Percentiles rank a stretch among this genome's conserved stretches.
Conservation (phyloP, 1,140 invertebrate genomes). For the Halesus radiatus region DNA sequence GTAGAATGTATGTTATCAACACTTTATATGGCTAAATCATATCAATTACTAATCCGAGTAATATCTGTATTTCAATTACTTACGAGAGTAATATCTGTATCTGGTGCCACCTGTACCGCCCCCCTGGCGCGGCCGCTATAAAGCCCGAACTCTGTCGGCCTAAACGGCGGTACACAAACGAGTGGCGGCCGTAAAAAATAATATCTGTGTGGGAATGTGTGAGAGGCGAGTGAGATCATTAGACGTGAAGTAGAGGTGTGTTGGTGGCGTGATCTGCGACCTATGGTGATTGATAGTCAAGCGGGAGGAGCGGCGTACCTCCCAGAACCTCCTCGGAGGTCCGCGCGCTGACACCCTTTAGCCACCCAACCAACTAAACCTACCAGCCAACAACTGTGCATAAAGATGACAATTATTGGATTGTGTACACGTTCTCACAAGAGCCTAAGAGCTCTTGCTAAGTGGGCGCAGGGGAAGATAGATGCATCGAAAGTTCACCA, state of each 20-base stretch:
- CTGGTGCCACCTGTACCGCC: neutral
- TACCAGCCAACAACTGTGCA: too few relatives aligned
- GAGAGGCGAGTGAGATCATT: constrained; percentile 29
- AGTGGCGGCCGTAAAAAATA: constrained; percentile 31
- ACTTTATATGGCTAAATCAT: too few relatives aligned
- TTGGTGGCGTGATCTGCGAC: constrained; percentile 28
- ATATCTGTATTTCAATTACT: neutral
- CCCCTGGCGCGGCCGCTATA: constrained; percentile 25
- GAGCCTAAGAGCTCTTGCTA: too few relatives aligned
- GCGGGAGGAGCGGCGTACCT: constrained; percentile 17
- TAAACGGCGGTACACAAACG: constrained; percentile 38
- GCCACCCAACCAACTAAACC: neutral
- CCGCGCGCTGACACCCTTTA: neutral
- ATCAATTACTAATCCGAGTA: too few relatives aligned
- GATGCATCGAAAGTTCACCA: too few relatives aligned
- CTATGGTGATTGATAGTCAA: constrained; percentile 15
- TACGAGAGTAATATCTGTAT: neutral
- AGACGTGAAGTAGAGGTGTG: constrained; percentile 27
- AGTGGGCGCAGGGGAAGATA: too few relatives aligned
- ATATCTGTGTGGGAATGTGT: constrained; percentile 33
- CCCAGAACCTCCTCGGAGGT: constrained; percentile 18
- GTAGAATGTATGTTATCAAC: too few relatives aligned
- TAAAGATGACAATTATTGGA: too few relatives aligned
- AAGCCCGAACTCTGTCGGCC: constrained; percentile 19
- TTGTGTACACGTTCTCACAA: too few relatives aligned